These are phyloP conservation scores for Antedon bifida DNA, from an alignment of 35 echinoderm and acorn worm genomes.

Conservation along the genomic window DNA sequence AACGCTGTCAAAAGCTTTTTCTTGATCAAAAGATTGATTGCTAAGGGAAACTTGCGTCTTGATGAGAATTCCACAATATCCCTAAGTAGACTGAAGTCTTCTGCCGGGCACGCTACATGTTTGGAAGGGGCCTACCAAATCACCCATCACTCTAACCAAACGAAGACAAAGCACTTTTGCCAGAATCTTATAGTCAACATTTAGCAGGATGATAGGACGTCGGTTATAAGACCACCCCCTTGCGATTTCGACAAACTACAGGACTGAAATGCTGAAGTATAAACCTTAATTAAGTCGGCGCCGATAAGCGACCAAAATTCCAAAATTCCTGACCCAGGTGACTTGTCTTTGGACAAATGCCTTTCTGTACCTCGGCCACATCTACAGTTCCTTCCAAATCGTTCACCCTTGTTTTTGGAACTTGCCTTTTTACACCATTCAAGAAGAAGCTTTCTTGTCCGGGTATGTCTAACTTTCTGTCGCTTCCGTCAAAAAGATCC, in stretches of 20 bases:
- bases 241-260: slow-evolving; percentile 12
- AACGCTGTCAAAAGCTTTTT: neutral
- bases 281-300: slow-evolving; percentile 16
- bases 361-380: slow-evolving; percentile 5
- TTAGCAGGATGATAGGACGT: slow-evolving; percentile 13
- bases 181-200: slow-evolving; percentile 20
- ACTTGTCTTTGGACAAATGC: neutral
- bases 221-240: slow-evolving; percentile 6
- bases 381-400: neutral
- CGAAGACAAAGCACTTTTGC: slow-evolving; percentile 1
- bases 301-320: neutral
- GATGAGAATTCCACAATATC: slow-evolving; percentile 14
- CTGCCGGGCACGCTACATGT: slow-evolving; percentile 3
- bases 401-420: neutral
- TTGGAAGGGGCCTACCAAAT: slow-evolving; percentile 10
- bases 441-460: too few species aligned
- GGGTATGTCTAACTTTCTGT: too few species aligned
- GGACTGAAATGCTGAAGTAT: neutral
- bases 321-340: neutral
- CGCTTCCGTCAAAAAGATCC: neutral
- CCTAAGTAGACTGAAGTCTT: slow-evolving; percentile 13
- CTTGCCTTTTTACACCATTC: too few species aligned
- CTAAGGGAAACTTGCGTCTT: neutral
- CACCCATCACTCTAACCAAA: neutral
- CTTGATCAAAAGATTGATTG: neutral